A percentile compares a stretch with the other conserved stretches of the same genome.
Evolutionary conservation across 2,888 invertebrate genomes (phyloP).

Genomic region (Acanthacorydalis orientalis): DNA sequence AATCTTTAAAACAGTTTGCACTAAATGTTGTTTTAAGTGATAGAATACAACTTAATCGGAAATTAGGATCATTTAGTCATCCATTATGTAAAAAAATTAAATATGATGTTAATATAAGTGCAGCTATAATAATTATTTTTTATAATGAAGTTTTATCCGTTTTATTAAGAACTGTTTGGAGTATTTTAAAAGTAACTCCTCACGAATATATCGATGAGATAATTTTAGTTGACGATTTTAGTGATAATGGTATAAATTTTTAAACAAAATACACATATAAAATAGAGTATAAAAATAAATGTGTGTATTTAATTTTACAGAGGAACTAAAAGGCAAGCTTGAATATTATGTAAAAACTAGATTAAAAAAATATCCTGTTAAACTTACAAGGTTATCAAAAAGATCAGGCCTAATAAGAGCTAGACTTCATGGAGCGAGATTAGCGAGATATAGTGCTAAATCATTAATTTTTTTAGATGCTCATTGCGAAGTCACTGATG

Average conservation of each 20-base stretch:
- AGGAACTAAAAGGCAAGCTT: conserved; percentile 54
- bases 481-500: conserved; percentile 69
- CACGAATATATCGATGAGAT: conserved; percentile 68
- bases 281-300: neutral
- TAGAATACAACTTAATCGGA: conserved; percentile 69
- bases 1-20: conserved; percentile 64
- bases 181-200: conserved; percentile 65
- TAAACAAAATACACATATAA: neutral
- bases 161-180: conserved; percentile 70
- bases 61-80: conserved; percentile 45
- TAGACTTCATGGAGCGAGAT: conserved; percentile 70
- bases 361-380: conserved; percentile 47
- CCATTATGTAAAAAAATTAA: conserved; percentile 33
- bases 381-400: conserved; percentile 54
- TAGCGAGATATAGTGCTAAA: conserved; percentile 49
- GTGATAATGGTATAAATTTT: conserved; percentile 40
- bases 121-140: conserved; percentile 56
- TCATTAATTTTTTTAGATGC: conserved; percentile 78
- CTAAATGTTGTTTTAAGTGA: conserved; percentile 81
- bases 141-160: conserved; percentile 62
- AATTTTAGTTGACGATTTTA: conserved; percentile 87
- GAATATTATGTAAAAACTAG: conserved; percentile 63
- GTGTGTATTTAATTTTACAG: conserved; percentile 22
- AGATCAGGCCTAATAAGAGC: conserved; percentile 80
- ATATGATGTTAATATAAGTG: conserved; percentile 48